Evolutionary conservation across 2,888 invertebrate genomes (phyloP).

Genomic region (Hydroisotoma schaefferi): DNA sequence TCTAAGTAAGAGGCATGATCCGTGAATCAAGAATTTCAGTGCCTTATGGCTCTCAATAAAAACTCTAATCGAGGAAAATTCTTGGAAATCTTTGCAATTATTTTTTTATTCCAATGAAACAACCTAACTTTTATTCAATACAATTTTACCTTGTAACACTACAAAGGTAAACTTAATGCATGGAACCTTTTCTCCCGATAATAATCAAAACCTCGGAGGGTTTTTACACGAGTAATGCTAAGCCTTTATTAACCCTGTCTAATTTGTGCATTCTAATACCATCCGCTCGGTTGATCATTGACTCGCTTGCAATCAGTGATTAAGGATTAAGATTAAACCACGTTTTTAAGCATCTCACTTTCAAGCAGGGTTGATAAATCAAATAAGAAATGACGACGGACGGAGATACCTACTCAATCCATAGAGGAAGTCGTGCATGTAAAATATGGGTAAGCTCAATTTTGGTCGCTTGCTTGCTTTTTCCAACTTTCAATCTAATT

Average conservation of each 20-base stretch:
- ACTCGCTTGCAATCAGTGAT: conserved; percentile 2
- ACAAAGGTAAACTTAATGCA: no score
- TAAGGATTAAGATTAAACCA: conserved; percentile 1
- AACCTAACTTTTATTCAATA: no score
- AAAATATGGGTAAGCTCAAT: no score
- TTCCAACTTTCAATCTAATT: neutral
- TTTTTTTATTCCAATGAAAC: neutral
- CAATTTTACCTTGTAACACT: no score
- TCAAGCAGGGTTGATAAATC: neutral
- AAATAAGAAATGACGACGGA: neutral
- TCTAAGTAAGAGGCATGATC: conserved; percentile 1
- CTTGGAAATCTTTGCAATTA: conserved; percentile 17
- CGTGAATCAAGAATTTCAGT: conserved; percentile 10
- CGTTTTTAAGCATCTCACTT: neutral
- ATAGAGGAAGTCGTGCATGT: neutral
- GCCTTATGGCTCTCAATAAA: conserved; percentile 9
- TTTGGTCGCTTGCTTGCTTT: no score
- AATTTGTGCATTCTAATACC: no score
- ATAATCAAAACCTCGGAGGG: no score
- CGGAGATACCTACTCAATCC: neutral
- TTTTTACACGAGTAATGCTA: no score
- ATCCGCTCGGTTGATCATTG: no score
- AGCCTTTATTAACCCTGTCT: no score
- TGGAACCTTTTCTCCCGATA: no score
- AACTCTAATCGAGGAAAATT: conserved; percentile 12